Evolutionary conservation across 2,888 invertebrate species (phyloP).

Genomic region (Hirudinaria manillensis): DNA sequence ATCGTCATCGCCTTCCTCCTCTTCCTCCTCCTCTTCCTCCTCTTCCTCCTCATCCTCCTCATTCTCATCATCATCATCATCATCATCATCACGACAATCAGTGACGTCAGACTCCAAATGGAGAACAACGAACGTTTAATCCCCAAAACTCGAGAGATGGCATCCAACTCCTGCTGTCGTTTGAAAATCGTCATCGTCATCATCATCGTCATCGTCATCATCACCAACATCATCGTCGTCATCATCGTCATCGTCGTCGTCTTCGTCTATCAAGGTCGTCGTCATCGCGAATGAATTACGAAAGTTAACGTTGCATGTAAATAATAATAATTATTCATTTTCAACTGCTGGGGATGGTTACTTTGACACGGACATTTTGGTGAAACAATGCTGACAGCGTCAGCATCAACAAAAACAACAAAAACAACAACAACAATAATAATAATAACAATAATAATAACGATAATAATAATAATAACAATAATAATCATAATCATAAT

Average conservation of each 20-base stretch:
- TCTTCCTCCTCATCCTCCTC: slow-evolving; percentile 22
- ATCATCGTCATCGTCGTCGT: neutral
- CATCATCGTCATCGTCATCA: slow-evolving; percentile 26
- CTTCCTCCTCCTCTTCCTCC: slow-evolving; percentile 11
- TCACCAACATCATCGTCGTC: slow-evolving; percentile 16
- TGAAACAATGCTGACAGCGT: neutral
- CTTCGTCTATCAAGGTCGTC: neutral
- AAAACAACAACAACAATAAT: neutral
- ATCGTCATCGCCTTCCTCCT: slow-evolving; percentile 17
- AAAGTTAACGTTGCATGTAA: neutral
- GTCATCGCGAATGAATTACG: neutral
- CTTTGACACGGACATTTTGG: neutral
- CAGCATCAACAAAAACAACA: neutral
- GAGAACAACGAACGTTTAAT: neutral
- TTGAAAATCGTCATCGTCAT: slow-evolving; percentile 1
- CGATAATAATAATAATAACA: too few species aligned
- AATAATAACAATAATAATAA: too few species aligned
- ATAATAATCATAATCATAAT: too few species aligned
- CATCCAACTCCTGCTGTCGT: neutral
- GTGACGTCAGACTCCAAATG: neutral
- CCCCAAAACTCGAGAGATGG: too few species aligned
- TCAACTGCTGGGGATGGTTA: too few species aligned
- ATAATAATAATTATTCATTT: neutral
- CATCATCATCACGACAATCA: slow-evolving; percentile 8
- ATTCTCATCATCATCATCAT: slow-evolving; percentile 20